Base-by-base conservation (phyloP, 2,797 vertebrate species). In the Pachyuromys duprasi region DNA sequence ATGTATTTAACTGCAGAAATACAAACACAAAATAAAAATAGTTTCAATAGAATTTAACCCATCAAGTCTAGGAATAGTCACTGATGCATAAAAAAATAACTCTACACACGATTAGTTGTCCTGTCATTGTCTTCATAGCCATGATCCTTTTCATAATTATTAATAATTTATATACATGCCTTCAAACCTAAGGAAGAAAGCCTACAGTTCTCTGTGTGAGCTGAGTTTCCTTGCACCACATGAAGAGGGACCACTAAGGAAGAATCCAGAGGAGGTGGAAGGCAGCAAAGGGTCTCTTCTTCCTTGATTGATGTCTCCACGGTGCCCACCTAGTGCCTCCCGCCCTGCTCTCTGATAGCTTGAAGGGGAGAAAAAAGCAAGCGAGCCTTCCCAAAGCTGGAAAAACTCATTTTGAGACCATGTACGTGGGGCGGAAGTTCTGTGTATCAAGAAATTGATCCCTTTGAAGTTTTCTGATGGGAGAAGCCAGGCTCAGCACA, bases 401-500 rank as follows among this genome's bases (percentile, higher is more conserved):
- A 90, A 94, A 82, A 74, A 75, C 36, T 95, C 76, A 63, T n/a
- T 69, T 28, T 78, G 36, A 95, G 92, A 74, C 20, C 12, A 42
- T 2, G 82, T 42, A 89, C 70, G 79, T 8, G 67, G 67, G 39
- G 45, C 6, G 86, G 69, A 57, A 65, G 55, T 60, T 88, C 72
- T 74, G 76, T 93, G 88, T 78, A 80, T 92, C 84, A 78, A 60
- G 72, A 95, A 94, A 97, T 94, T 82, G 88, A 96, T 93, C n/a
- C 90, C 83, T 96, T 92, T 96, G 87, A 96, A 96, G 90, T 95
- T 94, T 96, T 69, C 67, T 74, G 39, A 84, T 13, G 90, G 80
- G 36, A 72, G 65, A 95, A 81, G 86, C 65, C 69, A 5, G 78
- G 57, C 5, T 55, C 86, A 33, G 39, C 42, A 53, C 22, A 89